Evolutionary conservation across 2,888 invertebrate genomes (phyloP), one percentile per base, ranked within the genome.

Genomic region (Lasioglossum calceatum): DNA sequence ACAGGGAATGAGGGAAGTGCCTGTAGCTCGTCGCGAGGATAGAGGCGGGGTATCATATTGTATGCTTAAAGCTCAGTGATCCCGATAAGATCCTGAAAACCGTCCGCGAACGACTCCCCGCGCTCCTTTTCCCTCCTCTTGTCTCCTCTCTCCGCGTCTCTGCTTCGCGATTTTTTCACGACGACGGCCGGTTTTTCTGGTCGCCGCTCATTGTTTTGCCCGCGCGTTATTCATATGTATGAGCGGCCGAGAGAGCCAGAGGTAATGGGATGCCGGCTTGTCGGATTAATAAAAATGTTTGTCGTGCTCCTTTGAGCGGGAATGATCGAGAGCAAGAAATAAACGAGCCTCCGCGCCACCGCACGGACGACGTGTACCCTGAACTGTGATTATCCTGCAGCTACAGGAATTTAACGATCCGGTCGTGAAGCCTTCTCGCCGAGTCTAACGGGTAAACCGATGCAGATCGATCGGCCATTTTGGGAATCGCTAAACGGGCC

Each of bases 61-160:
- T 86, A 84, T 81, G 82, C 84, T 86, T 42, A 70, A 79, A 76
- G 72, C 76, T 27, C 36, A 19, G 61, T 27, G 54, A 54, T 54
- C 70, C 74, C 81, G 90, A 89, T 89, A 89, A 89, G 90, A 89
- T 89, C 90, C 86, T 81, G 80, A 82, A 85, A 89, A 88, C 79
- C 54, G 78, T 74, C 10, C 83, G 79, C 81, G 86, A 83, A 76
- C 78, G 75, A 81, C 86, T 81, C 75, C 71, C 7, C 50, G 61
- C n/a, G 27, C 39, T 42, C 58, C 58, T 39, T 36, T 27, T 58
- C 2, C 39, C 58, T 7, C 39, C 54, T 42, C 61, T 61, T 70
- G 50, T 58, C 39, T 47, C 58, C 54, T 74, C 54, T 47, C 47
- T 71, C 47, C 47, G 14, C 16, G 27, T 36, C 64, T 64, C 8